These are phyloP conservation scores for Pristis pectinata DNA, from an alignment of 2,797 vertebrate genomes.

Conservation along the genomic window DNA sequence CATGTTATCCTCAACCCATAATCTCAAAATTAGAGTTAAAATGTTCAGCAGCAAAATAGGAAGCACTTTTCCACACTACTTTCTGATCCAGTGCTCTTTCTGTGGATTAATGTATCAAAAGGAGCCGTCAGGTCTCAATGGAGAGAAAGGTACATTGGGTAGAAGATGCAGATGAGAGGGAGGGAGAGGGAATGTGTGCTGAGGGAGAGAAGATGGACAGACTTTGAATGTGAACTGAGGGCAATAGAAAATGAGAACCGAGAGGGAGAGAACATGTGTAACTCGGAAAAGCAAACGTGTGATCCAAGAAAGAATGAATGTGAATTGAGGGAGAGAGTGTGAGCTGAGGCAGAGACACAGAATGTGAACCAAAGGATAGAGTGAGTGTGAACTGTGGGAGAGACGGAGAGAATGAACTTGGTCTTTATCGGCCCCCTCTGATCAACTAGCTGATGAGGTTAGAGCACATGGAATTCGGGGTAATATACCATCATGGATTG, in stretches of 20 bases:
- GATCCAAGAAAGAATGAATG: too few relatives aligned
- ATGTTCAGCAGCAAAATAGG: not conserved
- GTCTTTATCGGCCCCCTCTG: too few relatives aligned
- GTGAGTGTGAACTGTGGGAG: not conserved
- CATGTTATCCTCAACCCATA: not conserved
- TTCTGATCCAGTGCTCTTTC: not conserved
- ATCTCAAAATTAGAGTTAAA: not conserved
- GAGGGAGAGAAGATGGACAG: too few relatives aligned
- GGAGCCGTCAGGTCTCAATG: not conserved
- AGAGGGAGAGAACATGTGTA: too few relatives aligned
- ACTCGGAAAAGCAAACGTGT: too few relatives aligned
- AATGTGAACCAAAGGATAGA: not conserved
- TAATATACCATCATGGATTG: too few relatives aligned
- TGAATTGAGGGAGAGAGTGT: not conserved
- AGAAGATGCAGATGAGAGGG: not conserved
- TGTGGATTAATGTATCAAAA: not conserved
- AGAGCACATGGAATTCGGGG: too few relatives aligned
- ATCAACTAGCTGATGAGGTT: too few relatives aligned
- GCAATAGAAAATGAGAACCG: too few relatives aligned
- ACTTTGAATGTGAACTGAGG: too few relatives aligned
- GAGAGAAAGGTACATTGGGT: not conserved
- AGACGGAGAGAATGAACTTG: too few relatives aligned
- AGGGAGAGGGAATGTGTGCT: too few relatives aligned
- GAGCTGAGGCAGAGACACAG: not conserved
- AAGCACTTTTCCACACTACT: not conserved